Conservation (phyloP, 2,113 vertebrate species). For the Chrysemys picta region DNA sequence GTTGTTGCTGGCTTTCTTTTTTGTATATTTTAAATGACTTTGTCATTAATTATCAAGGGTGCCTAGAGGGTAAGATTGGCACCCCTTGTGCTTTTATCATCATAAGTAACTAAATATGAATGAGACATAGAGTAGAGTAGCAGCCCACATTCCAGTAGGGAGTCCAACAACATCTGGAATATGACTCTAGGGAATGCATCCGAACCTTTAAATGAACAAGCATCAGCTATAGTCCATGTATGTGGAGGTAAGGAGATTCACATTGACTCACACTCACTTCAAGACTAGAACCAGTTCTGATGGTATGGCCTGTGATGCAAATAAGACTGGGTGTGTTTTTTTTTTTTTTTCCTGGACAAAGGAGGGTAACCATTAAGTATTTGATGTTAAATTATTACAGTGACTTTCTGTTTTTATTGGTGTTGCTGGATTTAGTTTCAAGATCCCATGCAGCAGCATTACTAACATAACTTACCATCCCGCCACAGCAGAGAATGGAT, state of each 20-base stretch:
- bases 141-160: neutral
- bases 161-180: neutral
- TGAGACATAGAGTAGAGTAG: neutral
- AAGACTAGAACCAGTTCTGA: neutral
- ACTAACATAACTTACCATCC: neutral
- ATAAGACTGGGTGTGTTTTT: neutral
- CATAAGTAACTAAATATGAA: neutral
- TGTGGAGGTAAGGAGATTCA: neutral
- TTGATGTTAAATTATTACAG: neutral
- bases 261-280: neutral
- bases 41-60: neutral
- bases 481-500: neutral
- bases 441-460: neutral
- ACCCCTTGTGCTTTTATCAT: neutral
- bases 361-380: neutral
- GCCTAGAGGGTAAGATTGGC: neutral
- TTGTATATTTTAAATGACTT: neutral
- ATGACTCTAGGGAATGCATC: neutral
- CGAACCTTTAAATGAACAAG: neutral
- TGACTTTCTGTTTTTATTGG: neutral
- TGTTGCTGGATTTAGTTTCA: neutral
- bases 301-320: neutral
- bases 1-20: neutral
- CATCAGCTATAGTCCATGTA: neutral
- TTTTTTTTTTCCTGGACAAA: neutral